These are phyloP conservation scores for Zaprionus nigranus DNA, from an alignment of 1,140 invertebrate species.

Conservation along the genomic window DNA sequence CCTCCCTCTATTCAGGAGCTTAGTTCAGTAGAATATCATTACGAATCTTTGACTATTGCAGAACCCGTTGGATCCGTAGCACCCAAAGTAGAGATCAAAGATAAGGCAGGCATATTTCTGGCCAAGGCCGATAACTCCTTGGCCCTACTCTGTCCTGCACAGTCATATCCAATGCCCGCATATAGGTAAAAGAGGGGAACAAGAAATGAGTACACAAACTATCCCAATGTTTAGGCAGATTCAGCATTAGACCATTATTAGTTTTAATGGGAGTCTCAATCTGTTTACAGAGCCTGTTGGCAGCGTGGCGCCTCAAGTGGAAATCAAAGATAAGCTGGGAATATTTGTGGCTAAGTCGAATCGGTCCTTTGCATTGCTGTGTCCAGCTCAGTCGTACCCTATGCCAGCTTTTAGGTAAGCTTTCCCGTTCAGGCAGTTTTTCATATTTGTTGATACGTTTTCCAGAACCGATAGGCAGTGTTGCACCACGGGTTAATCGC, in stretches of 20 bases:
- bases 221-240: conserved; percentile 16
- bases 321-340: conserved; percentile 86
- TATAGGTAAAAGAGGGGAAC: conserved; percentile 85
- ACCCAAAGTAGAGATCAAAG: conserved; percentile 87
- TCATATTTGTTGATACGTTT: not conserved
- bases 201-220: not conserved
- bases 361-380: conserved; percentile 85
- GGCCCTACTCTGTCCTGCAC: conserved; percentile 89
- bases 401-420: conserved; percentile 87
- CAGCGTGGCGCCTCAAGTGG: conserved; percentile 86
- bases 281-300: conserved; percentile 86
- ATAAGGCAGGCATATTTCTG: conserved; percentile 83
- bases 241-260: not conserved
- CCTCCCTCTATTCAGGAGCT: not conserved
- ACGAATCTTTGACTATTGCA: conserved; percentile 11
- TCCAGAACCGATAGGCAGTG: conserved; percentile 91
- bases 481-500: conserved; percentile 90
- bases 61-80: conserved; percentile 89
- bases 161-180: conserved; percentile 89
- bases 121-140: conserved; percentile 78
- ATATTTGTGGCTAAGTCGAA: conserved; percentile 53
- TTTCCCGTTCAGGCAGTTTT: conserved; percentile 24
- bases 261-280: not conserved
- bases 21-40: not conserved
- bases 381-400: conserved; percentile 88